Percentiles rank a stretch among this genome's conserved stretches.
These are phyloP conservation scores for Callocephalon fimbriatum DNA, from an alignment of 2,113 vertebrate species.

Conservation along the genomic window DNA sequence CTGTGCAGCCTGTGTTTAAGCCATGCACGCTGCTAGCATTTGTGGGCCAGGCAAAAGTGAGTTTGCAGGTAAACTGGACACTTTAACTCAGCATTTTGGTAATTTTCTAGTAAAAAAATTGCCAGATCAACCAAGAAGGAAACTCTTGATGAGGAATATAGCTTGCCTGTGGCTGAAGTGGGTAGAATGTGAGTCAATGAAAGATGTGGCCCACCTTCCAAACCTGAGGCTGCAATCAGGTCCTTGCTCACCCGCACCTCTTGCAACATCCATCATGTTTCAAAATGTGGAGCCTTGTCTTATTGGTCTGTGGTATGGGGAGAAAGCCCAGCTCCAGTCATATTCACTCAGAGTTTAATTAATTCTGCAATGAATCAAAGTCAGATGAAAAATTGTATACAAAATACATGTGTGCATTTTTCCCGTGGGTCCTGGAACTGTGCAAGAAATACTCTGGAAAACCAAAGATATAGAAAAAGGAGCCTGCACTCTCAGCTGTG, in stretches of 20 bases:
- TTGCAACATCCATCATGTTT: neutral
- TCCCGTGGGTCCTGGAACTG: neutral
- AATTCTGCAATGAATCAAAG: neutral
- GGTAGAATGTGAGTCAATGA: neutral
- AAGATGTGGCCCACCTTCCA: neutral
- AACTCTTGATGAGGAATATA: rapidly evolving
- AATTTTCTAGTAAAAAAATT: neutral
- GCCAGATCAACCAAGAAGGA: neutral
- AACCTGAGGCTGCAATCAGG: neutral
- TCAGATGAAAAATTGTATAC: neutral
- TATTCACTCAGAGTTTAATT: neutral
- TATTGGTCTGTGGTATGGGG: neutral
- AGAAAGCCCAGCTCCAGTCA: neutral
- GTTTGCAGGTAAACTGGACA: neutral
- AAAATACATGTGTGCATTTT: neutral
- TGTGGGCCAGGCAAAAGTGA: neutral
- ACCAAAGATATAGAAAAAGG: neutral
- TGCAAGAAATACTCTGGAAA: neutral
- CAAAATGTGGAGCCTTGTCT: neutral
- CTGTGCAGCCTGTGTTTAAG: neutral
- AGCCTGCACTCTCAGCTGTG: neutral
- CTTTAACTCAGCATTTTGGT: neutral
- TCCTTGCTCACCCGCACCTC: neutral
- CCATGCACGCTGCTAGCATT: rapidly evolving
- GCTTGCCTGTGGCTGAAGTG: neutral